Evolutionary conservation across 2,797 vertebrate species (phyloP).

Genomic region (Enteromius afrohamiltoni): DNA sequence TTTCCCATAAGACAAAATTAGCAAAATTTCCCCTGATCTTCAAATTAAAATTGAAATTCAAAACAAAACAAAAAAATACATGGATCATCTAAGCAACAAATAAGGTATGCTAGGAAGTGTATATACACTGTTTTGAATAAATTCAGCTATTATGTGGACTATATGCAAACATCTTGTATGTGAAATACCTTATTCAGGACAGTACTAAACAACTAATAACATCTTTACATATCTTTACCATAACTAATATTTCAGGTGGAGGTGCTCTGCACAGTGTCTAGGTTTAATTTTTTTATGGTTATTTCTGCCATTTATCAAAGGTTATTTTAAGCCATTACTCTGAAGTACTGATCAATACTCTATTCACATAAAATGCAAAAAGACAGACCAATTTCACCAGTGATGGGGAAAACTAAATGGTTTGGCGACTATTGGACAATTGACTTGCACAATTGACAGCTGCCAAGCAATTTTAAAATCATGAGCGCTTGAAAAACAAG

Average conservation of each 20-base stretch:
- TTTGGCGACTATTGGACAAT: conserved; percentile 67
- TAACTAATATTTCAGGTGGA: background rate
- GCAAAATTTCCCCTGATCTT: background rate
- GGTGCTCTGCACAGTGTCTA: background rate
- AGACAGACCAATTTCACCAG: conserved; percentile 62
- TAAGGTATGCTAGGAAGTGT: background rate
- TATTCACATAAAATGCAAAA: conserved; percentile 67
- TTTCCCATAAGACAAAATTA: background rate
- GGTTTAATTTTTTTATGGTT: background rate
- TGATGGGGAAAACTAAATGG: conserved; percentile 68
- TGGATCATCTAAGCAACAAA: background rate
- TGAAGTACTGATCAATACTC: conserved; percentile 65
- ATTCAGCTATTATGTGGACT: background rate
- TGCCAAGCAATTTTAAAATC: conserved; percentile 73
- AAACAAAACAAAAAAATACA: background rate
- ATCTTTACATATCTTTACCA: background rate
- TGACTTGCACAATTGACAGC: conserved; percentile 70
- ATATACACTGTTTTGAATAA: background rate
- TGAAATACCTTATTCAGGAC: background rate
- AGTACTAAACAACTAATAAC: background rate
- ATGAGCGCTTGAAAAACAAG: conserved; percentile 55
- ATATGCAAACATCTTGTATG: background rate
- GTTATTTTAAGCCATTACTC: conserved; percentile 46
- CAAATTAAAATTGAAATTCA: background rate
- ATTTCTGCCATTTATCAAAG: conserved; percentile 28